These are phyloP conservation scores for Speoplatyrhinus poulsoni DNA, from an alignment of 2,113 vertebrate genomes.

Conservation along the genomic window DNA sequence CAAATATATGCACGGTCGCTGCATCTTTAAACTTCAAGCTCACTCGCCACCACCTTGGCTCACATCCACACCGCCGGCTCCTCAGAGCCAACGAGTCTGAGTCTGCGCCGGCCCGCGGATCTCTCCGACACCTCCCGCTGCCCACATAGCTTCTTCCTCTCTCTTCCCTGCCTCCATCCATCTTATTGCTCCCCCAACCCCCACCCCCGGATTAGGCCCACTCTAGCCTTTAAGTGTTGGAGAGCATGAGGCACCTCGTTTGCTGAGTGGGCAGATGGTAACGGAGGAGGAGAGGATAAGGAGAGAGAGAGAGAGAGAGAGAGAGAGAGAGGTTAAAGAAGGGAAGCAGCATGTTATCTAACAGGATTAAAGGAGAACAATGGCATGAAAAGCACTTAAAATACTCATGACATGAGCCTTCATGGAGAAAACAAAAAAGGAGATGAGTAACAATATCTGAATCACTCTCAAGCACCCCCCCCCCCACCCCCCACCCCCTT, in stretches of 20 bases:
- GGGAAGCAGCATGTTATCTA: conserved; percentile 67
- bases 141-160: conserved; percentile 53
- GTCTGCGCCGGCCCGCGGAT: conserved; percentile 37
- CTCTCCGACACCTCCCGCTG: conserved; percentile 45
- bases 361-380: conserved; percentile 77
- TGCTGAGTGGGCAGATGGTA: conserved; percentile 71
- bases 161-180: background rate
- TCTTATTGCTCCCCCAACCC: background rate
- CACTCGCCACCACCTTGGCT: conserved; percentile 34
- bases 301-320: conserved; percentile 35
- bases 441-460: conserved; percentile 63
- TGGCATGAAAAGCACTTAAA: conserved; percentile 70
- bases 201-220: conserved; percentile 50
- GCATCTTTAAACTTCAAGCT: conserved; percentile 27
- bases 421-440: conserved; percentile 55
- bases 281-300: conserved; percentile 54
- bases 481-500: no score
- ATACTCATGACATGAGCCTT: conserved; percentile 68
- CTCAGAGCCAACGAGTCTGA: conserved; percentile 57
- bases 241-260: conserved; percentile 54
- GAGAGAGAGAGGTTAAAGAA: conserved; percentile 14
- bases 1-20: no score
- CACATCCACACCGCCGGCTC: conserved; percentile 54
- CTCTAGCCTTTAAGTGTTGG: conserved; percentile 50
- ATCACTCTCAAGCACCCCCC: conserved; percentile 50